Evolutionary conservation across 30 jellyfish, hydroid and myxozoan species (phyloP).

Genomic region (Clytia hemisphaerica): DNA sequence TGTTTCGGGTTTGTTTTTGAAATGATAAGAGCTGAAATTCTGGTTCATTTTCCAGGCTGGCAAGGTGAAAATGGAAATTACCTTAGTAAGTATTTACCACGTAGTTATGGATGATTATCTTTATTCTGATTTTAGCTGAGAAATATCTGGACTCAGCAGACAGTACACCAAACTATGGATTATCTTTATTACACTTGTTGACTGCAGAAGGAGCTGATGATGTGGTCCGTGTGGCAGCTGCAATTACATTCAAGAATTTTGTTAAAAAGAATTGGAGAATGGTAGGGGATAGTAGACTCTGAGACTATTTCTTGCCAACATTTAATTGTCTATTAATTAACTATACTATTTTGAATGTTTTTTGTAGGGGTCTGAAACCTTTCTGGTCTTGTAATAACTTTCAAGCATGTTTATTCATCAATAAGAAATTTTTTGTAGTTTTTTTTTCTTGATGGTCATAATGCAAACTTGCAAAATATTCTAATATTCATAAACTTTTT

Average conservation of each 20-base stretch:
- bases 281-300: slow-evolving; percentile 15
- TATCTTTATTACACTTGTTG: slow-evolving; percentile 44
- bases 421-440: no score
- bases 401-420: no score
- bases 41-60: no score
- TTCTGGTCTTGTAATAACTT: neutral
- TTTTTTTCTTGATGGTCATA: no score
- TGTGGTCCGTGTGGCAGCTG: slow-evolving; percentile 73
- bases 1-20: no score
- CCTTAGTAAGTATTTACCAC: no score
- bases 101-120: neutral
- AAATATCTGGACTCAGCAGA: slow-evolving; percentile 71
- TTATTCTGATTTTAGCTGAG: slow-evolving; percentile 50
- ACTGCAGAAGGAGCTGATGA: slow-evolving; percentile 53
- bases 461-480: no score
- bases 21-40: no score
- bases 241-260: slow-evolving; percentile 71
- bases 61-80: no score
- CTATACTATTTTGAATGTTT: neutral
- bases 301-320: neutral
- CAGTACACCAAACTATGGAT: slow-evolving; percentile 60
- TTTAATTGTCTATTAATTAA: neutral
- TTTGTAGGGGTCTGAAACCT: neutral
- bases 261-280: slow-evolving; percentile 86
- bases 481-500: no score